Base-by-base conservation (phyloP, 2,797 vertebrate species). In the Cyclura pinguis region DNA sequence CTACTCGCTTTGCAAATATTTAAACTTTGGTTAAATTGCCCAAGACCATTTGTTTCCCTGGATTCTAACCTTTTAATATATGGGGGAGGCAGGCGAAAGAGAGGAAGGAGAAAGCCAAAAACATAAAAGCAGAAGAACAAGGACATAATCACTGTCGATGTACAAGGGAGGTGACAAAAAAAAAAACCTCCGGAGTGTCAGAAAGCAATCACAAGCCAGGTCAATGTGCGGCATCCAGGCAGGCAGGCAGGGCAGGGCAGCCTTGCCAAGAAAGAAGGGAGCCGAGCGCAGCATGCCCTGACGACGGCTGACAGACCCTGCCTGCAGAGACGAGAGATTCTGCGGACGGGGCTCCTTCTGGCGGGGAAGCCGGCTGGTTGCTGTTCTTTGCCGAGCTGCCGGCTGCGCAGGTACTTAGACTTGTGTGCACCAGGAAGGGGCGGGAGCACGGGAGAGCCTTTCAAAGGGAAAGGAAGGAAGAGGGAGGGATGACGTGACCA, bases 261-360 rank as follows among this genome's bases (percentile, higher is more conserved):
- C 38, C 22, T 91, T 91, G 90, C 24, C 32, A 94, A 81, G 89
- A 84, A 93, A 89, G 77, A 94, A 90, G 32, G 84, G 93, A 91
- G 89, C 76, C 92, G 90, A 55, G 59, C n/a, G 1, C 57, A 42
- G 24, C 77, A 83, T 84, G n/a, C 73, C 85, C 80, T 55, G 29
- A 64, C 82, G 76, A n/a, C 9, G 81, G 62, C 80, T 0, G 0
- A 83, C 87, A 88, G 80, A 91, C 84, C 73, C 80, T 57, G 86
- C 81, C 52, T 80, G 72, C n/a, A 1, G 77, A 89, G 83, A 13
- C 0, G 84, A 42, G 47, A 78, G 88, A 86, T 74, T n/a, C 55
- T 1, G 67, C 57, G 83, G 88, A 69, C 78, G 52, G 93, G 85
- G 88, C 35, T 27, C 72, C 35, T 86, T 90, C 38, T 9, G 85